Conservation (phyloP, 2,113 vertebrate species). For the Cavia porcellus region DNA sequence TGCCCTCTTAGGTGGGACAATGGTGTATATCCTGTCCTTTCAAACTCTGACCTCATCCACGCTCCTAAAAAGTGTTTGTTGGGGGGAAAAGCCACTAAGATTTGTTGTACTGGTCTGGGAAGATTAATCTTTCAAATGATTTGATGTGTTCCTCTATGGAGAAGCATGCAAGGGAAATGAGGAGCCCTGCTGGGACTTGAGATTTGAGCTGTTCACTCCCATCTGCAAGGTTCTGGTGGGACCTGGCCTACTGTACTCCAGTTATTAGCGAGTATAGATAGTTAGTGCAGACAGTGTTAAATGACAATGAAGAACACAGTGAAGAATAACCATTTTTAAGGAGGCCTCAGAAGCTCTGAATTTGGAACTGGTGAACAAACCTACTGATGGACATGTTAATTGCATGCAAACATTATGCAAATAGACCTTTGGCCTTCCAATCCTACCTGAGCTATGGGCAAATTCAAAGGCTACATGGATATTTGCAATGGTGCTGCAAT, state of each 20-base stretch:
- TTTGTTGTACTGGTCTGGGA: not conserved
- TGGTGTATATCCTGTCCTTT: not conserved
- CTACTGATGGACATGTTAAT: not conserved
- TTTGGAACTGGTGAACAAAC: not conserved
- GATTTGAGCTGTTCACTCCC: not conserved
- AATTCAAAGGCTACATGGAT: not conserved
- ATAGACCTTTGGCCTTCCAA: not conserved
- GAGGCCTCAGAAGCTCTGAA: not conserved
- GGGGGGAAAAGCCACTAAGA: not conserved
- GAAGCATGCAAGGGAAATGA: not conserved
- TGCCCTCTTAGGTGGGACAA: not conserved
- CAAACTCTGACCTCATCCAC: too few relatives aligned
- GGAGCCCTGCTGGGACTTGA: not conserved
- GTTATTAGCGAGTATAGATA: not conserved
- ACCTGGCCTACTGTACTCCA: rapidly evolving
- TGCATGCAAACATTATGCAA: not conserved
- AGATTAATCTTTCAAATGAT: not conserved
- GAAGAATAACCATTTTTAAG: not conserved
- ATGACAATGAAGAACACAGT: not conserved
- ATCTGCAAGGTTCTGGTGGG: not conserved
- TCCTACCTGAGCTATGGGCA: not conserved
- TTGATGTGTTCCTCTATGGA: not conserved
- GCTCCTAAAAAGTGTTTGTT: not conserved
- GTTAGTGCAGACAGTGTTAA: not conserved
- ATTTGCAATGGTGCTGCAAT: not conserved